Conservation (phyloP, 2,888 invertebrate genomes). For the Drosophila subquinaria region DNA sequence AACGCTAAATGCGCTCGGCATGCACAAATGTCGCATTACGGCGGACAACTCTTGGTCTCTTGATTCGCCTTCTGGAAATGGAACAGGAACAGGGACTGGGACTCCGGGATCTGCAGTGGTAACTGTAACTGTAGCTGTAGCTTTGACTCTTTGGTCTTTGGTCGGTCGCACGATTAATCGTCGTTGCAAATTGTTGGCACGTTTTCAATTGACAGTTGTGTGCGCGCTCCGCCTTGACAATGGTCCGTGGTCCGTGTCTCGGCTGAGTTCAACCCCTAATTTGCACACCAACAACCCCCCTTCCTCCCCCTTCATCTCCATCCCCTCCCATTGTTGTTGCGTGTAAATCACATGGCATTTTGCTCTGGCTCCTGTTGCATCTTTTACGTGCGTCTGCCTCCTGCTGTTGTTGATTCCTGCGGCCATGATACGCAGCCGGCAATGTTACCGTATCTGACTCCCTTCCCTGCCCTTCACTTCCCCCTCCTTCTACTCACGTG, state of each 20-base stretch:
- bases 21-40: conserved; percentile 61
- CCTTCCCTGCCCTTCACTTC: not conserved
- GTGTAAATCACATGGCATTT: conserved; percentile 81
- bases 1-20: conserved; percentile 71
- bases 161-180: conserved; percentile 83
- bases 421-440: conserved; percentile 40
- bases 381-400: conserved; percentile 70
- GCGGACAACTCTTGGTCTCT: not conserved
- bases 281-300: conserved; percentile 54
- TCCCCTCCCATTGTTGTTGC: conserved; percentile 36
- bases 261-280: conserved; percentile 72
- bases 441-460: not conserved
- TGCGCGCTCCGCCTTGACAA: conserved; percentile 39
- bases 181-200: conserved; percentile 85
- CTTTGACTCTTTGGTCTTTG: conserved; percentile 72
- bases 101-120: conserved; percentile 25
- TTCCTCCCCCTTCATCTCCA: not conserved
- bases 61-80: not conserved
- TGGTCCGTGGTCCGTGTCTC: conserved; percentile 20
- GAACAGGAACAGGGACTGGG: not conserved
- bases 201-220: conserved; percentile 84
- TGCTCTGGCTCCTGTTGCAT: conserved; percentile 79
- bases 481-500: conserved; percentile 49
- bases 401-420: conserved; percentile 51
- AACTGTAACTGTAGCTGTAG: conserved; percentile 22